Conservation (phyloP, 2,888 invertebrate species). For the Agrenia bidenticulata region DNA sequence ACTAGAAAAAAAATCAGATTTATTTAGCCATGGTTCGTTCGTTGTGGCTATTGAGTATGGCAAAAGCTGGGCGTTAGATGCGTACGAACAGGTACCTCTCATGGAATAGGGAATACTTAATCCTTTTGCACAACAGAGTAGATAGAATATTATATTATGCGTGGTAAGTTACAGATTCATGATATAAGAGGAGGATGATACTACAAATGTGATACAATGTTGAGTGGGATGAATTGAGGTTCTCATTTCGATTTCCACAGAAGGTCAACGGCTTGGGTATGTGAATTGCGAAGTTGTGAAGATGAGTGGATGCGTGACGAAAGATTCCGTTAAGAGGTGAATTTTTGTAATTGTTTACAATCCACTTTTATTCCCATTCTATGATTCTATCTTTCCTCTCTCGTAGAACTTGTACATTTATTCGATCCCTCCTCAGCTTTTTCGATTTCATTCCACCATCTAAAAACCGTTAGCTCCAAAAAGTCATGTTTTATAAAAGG, state of each 20-base stretch:
- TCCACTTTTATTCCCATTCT: constrained; percentile 1
- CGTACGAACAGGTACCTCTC: too few species aligned
- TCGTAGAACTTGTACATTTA: constrained; percentile 12
- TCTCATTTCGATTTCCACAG: constrained; percentile 52
- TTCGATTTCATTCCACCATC: constrained; percentile 37
- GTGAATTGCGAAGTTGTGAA: constrained; percentile 11
- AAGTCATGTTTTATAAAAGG: too few species aligned
- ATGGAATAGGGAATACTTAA: too few species aligned
- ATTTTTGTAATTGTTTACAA: constrained; percentile 43
- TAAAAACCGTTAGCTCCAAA: constrained; percentile 26
- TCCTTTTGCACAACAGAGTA: too few species aligned
- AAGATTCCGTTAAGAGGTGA: constrained; percentile 44
- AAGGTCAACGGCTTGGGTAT: constrained; percentile 52
- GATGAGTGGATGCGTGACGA: constrained; percentile 36
- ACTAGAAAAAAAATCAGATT: too few species aligned
- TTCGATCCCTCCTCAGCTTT: constrained; percentile 12
- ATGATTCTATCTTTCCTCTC: not conserved
- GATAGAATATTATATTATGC: too few species aligned
- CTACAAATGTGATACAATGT: too few species aligned
- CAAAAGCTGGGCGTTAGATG: too few species aligned
- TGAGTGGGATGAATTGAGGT: constrained; percentile 16
- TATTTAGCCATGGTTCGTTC: too few species aligned
- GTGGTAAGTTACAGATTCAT: too few species aligned
- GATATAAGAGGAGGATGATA: too few species aligned
- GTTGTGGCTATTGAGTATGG: too few species aligned